Base-by-base conservation (phyloP, 2,888 invertebrate genomes). In the Fragum whitleyi region DNA sequence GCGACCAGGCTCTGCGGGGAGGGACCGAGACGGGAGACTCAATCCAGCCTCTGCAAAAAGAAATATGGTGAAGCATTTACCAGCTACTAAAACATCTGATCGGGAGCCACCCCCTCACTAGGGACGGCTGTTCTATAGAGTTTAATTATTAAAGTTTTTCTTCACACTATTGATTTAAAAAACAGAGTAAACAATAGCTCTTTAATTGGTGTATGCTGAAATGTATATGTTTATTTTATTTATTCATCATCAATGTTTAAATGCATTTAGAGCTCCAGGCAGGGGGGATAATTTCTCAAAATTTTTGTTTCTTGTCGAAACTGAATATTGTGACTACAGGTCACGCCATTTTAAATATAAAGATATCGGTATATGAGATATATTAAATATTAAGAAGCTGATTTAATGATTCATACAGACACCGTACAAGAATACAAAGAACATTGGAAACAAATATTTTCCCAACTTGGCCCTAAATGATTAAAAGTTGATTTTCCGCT, bases 21-120 rank as follows among this genome's bases (percentile, higher is more conserved):
- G 87, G 73, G 65, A 83, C 53, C 81, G 88, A 73, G 89, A 90
- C 42, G 85, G 84, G 28, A 81, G 89, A 53, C 74, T 90, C 59
- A 91, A 91, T 74, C 91, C 90, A n/a, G 90, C 91, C 55, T 87
- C 90, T 67, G 90, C 90, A 62, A 92, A 92, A 82, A 86, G 91
- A 81, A 92, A 90, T 82, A 90, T 92, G 91, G 90, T 92, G 81
- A 92, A 92, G 86, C 92, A 91, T 86, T 88, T 91, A 86, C 91
- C 91, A 59, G 88, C 90, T 69, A 87, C 89, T 76, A 91, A 91
- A 87, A 88, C 91, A 59, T 89, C 90, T 21, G 91, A 91, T 81
- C 88, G 90, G 68, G 92, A 92, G 72, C 92, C 92, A 26, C 92
- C 92, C 28, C 92, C 92, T 39, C 91, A 92, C 81, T 92, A 70